Evolutionary conservation across 2,113 vertebrate genomes (phyloP), one percentile per base, ranked within the genome.

Genomic region (Cranoglanis bouderius): DNA sequence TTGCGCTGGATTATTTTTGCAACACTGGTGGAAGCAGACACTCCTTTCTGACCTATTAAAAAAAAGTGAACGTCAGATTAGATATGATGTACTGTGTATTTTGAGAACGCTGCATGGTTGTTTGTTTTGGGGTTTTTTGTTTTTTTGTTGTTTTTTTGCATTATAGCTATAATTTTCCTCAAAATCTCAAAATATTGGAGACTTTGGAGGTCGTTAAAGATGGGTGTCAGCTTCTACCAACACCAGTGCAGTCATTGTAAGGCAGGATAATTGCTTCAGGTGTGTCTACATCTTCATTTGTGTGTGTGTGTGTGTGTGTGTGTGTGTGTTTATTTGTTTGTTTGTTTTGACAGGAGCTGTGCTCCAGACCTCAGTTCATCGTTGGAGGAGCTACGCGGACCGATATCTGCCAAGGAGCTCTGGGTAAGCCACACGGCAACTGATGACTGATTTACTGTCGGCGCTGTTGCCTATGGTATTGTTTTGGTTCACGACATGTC

Each of bases 351-450:
- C 90, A 97, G 96, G 96, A 97, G 85, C 92, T 97, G 87, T 94
- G 94, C 81, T 93, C 90, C 43, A 94, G 95, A 26, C 96, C 96
- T 49, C 93, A 94, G 87, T 97, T 97, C 88, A 95, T 97, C 0
- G 80, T 95, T 35, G 96, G 94, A 0, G 96, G 96, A 84, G 96
- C 96, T 6, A 95, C 95, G 32, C 94, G 96, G 70, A 97, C 96
- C 0, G 96, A 97, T 63, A 96, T 97, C 91, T 97, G 96, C 90
- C 96, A 96, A 88, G 96, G 96, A 14, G 96, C 92, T 32, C 92
- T 97, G 85, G 96, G 96, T 96, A 91, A 95, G 83, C 21, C 4
- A 6, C 3, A 29, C 1, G 24, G 35, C 4, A 29, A 1, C 32
- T 10, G 14, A 49, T 4, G 35, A 38, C 18, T 1, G 51, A 10